These are phyloP conservation scores for Menidia menidia DNA, from an alignment of 2,797 vertebrate species.

Conservation along the genomic window DNA sequence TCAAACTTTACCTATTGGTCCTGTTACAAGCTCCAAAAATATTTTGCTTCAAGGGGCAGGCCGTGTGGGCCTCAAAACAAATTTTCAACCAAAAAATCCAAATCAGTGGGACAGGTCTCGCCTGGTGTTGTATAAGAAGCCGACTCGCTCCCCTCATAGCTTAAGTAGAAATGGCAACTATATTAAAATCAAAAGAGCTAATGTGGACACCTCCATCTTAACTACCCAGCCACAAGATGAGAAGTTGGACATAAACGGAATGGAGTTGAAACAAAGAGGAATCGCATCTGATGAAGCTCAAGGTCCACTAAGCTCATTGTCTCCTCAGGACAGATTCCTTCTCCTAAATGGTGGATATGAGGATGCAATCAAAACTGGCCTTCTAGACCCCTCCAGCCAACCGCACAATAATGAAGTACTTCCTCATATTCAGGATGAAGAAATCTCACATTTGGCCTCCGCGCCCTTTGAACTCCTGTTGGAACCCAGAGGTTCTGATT, in stretches of 20 bases:
- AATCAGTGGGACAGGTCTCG: constrained; percentile 14
- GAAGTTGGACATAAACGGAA: neutral
- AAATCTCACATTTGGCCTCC: neutral
- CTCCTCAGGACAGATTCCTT: constrained; percentile 22
- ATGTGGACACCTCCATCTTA: neutral
- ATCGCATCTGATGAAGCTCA: neutral
- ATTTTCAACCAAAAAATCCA: constrained; percentile 7
- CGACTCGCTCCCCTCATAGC: neutral
- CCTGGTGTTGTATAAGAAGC: neutral
- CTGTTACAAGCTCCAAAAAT: constrained; percentile 9
- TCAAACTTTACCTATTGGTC: neutral
- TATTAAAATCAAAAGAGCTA: neutral
- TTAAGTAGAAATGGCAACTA: constrained; percentile 9
- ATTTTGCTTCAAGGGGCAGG: constrained; percentile 7
- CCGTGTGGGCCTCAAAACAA: constrained; percentile 15
- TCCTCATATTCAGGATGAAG: neutral
- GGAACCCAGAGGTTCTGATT: constrained; percentile 1
- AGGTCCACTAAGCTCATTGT: constrained; percentile 3
- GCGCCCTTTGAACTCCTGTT: neutral
- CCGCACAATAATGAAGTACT: neutral
- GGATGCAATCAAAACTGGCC: constrained; percentile 9
- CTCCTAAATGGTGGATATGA: constrained; percentile 10
- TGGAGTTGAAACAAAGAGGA: neutral
- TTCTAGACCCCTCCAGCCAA: neutral
- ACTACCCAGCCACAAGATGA: neutral